phyloP scores from a whole-genome alignment of 2,797 vertebrate genomes.

The Apogon hyalosoma region DNA sequence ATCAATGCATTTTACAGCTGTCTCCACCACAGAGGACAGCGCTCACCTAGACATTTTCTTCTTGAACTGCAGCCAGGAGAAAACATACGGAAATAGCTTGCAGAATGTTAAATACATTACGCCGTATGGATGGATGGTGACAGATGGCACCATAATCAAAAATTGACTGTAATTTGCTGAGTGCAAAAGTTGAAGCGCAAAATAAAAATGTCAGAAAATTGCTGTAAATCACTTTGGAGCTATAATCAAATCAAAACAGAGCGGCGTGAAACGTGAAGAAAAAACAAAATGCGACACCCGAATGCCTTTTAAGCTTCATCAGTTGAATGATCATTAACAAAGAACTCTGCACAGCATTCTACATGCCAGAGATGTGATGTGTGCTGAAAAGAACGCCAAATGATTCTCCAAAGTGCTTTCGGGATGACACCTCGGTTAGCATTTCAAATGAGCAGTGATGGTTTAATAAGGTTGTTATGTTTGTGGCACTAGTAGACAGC shows the following conservation, averaged over 20 bases:
- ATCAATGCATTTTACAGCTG: conserved; percentile 66
- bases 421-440: conserved; percentile 51
- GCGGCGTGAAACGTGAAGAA: background rate
- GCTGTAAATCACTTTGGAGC: conserved; percentile 36
- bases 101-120: conserved; percentile 61
- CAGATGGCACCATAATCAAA: conserved; percentile 53
- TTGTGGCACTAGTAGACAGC: conserved; percentile 36
- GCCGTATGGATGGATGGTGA: conserved; percentile 33
- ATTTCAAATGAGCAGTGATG: conserved; percentile 58
- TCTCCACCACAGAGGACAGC: conserved; percentile 9
- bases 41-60: conserved; percentile 23
- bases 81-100: conserved; percentile 26
- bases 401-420: conserved; percentile 41
- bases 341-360: conserved; percentile 9
- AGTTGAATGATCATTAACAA: conserved; percentile 38
- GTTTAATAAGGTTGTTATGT: conserved; percentile 58
- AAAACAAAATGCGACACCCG: conserved; percentile 5
- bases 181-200: conserved; percentile 35
- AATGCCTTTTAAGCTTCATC: conserved; percentile 21
- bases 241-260: conserved; percentile 37
- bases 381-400: conserved; percentile 14
- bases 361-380: conserved; percentile 46
- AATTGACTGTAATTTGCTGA: conserved; percentile 7
- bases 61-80: conserved; percentile 38
- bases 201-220: conserved; percentile 33